phyloP scores from a whole-genome alignment of 2,888 invertebrate genomes.

The Lepidochrysops patricia region DNA sequence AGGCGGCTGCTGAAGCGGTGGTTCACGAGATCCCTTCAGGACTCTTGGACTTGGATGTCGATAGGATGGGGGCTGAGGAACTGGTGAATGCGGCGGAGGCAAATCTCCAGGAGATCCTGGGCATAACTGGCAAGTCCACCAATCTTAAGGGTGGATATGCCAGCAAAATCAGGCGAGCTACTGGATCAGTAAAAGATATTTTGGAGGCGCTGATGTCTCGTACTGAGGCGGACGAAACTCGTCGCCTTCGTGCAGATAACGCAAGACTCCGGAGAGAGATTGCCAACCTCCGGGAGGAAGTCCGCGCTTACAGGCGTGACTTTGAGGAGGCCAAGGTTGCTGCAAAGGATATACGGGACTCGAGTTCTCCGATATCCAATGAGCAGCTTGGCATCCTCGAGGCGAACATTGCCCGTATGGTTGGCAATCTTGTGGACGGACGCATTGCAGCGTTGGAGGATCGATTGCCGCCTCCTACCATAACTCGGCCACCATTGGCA shows the following conservation, averaged over 20 bases:
- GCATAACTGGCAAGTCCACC: background rate
- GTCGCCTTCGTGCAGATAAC: background rate
- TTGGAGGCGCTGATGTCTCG: background rate
- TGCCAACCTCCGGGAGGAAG: background rate
- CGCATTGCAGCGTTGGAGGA: background rate
- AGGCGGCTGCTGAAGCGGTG: background rate
- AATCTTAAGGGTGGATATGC: background rate
- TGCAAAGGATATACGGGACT: background rate
- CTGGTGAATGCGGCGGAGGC: background rate
- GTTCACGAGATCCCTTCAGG: background rate
- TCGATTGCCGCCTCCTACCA: background rate
- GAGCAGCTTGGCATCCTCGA: background rate
- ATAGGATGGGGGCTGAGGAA: background rate
- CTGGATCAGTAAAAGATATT: background rate
- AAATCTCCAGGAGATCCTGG: background rate
- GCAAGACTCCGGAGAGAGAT: background rate
- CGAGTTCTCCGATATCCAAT: background rate
- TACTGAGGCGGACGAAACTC: background rate
- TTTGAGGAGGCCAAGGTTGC: background rate
- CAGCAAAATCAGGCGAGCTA: background rate
- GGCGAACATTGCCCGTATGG: background rate
- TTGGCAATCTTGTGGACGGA: background rate
- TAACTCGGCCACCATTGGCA: background rate
- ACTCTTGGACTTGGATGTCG: background rate
- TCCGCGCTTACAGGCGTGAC: background rate